Evolutionary conservation across 2,888 invertebrate species (phyloP).

Genomic region (Pardosa pseudoannulata): DNA sequence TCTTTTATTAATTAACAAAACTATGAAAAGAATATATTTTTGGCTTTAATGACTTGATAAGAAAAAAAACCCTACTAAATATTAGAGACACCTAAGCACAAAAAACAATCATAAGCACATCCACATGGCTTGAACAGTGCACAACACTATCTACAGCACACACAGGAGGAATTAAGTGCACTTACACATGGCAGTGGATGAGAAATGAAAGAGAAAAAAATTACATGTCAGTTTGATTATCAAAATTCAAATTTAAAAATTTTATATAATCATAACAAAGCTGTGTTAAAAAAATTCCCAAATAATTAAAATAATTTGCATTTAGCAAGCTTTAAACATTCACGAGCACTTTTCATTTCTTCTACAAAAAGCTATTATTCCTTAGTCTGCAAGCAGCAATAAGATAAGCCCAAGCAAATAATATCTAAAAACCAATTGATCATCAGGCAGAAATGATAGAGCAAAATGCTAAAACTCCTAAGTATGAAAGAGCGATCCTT

Average conservation of each 20-base stretch:
- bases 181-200: slow-evolving; percentile 72
- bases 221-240: slow-evolving; percentile 62
- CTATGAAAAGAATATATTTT: background rate
- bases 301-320: slow-evolving; percentile 32
- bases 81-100: slow-evolving; percentile 48
- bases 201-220: slow-evolving; percentile 71
- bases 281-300: slow-evolving; percentile 35
- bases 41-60: slow-evolving; percentile 47
- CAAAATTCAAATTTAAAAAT: slow-evolving; percentile 20
- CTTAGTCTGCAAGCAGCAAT: slow-evolving; percentile 38
- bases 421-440: slow-evolving; percentile 22
- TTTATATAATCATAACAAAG: slow-evolving; percentile 20
- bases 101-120: slow-evolving; percentile 49
- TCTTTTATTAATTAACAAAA: too few species aligned
- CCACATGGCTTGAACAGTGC: slow-evolving; percentile 64
- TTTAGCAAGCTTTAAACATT: slow-evolving; percentile 45
- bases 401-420: slow-evolving; percentile 41
- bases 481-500: too few species aligned
- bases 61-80: slow-evolving; percentile 49
- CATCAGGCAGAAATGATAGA: slow-evolving; percentile 51
- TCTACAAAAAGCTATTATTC: slow-evolving; percentile 33
- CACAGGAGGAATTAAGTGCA: slow-evolving; percentile 72
- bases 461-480: slow-evolving; percentile 25
- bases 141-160: slow-evolving; percentile 69
- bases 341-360: slow-evolving; percentile 31